These are phyloP conservation scores for Typhlomys cinereus DNA, from an alignment of 2,113 vertebrate species.

Conservation along the genomic window DNA sequence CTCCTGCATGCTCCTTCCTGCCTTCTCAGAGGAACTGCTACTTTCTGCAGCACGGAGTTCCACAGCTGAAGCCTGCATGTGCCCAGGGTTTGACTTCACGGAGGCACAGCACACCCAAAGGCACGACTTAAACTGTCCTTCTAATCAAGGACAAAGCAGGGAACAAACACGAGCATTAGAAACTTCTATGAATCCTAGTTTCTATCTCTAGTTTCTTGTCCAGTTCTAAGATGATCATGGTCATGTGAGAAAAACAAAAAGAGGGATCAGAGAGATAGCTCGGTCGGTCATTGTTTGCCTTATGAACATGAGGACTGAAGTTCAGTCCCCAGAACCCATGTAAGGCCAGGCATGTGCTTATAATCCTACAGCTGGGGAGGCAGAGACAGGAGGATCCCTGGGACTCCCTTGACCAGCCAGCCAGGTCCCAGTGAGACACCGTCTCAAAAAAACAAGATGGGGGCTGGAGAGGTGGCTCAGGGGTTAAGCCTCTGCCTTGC, in stretches of 20 bases:
- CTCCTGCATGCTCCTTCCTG: neutral
- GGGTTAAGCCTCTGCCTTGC: too few species aligned
- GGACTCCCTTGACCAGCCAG: neutral
- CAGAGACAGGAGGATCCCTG: neutral
- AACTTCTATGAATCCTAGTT: constrained; percentile 14
- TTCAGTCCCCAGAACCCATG: neutral
- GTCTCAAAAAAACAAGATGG: neutral
- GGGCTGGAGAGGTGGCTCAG: too few species aligned
- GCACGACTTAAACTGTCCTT: neutral
- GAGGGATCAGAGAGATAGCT: too few species aligned
- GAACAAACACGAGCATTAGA: neutral
- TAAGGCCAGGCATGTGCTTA: neutral
- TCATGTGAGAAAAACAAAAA: neutral
- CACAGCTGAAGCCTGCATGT: neutral
- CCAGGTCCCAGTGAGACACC: neutral
- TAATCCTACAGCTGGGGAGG: neutral
- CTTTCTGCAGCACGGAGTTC: neutral
- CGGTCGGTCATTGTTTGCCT: neutral
- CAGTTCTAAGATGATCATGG: neutral
- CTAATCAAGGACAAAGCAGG: neutral
- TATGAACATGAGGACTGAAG: too few species aligned
- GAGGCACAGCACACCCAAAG: neutral
- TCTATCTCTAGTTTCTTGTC: constrained; percentile 28
- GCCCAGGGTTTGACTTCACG: neutral
- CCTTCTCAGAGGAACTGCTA: neutral